A percentile compares a stretch with the other conserved stretches of the same genome.
These are phyloP conservation scores for Melozone crissalis DNA, from an alignment of 2,113 vertebrate genomes.

Conservation along the genomic window DNA sequence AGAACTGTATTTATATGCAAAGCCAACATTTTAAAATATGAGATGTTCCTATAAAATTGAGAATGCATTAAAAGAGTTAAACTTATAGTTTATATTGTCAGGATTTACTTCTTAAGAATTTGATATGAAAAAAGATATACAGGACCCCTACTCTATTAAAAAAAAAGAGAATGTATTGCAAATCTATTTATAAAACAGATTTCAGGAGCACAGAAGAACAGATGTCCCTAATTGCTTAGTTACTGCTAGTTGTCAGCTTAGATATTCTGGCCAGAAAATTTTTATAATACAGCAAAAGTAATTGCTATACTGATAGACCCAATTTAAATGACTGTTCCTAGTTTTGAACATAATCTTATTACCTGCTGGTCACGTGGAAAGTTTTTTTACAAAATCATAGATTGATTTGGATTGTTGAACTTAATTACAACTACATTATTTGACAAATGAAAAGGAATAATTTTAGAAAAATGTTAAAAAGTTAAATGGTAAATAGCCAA, in stretches of 20 bases:
- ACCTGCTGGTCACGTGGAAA: neutral
- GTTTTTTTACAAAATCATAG: neutral
- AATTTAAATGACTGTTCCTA: neutral
- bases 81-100: neutral
- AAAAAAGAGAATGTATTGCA: neutral
- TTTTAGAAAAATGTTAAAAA: neutral
- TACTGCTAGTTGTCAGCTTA: neutral
- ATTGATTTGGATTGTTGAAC: neutral
- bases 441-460: neutral
- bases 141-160: neutral
- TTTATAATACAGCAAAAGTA: neutral
- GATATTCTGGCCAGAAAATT: neutral
- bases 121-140: neutral
- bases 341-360: constrained; percentile 3
- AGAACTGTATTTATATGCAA: neutral
- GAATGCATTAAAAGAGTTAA: neutral
- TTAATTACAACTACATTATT: neutral
- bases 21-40: neutral
- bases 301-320: neutral
- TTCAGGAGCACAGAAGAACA: neutral
- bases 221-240: neutral
- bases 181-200: neutral
- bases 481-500: neutral
- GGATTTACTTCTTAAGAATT: neutral
- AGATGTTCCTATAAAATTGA: neutral